phyloP scores from a whole-genome alignment of 2,888 invertebrate genomes.

The Cephus pulcher region DNA sequence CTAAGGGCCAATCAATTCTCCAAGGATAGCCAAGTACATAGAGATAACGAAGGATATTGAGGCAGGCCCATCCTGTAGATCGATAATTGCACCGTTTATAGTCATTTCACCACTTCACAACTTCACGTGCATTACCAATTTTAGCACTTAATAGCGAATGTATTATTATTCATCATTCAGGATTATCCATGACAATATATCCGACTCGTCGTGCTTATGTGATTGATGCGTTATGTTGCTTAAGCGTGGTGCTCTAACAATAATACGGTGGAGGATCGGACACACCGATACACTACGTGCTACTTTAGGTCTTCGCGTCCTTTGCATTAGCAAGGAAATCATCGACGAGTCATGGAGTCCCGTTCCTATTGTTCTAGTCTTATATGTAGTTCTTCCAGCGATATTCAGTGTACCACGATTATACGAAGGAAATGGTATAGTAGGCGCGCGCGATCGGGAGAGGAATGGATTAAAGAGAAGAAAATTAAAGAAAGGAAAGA shows the following conservation, averaged over 20 bases:
- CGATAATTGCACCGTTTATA: slow-evolving; percentile 1
- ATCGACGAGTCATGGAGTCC: not conserved
- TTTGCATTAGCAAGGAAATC: not conserved
- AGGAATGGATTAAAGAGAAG: not conserved
- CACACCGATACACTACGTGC: slow-evolving; percentile 22
- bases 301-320: not conserved
- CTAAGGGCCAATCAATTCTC: too few relatives aligned
- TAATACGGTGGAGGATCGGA: slow-evolving; percentile 45
- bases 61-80: slow-evolving; percentile 5
- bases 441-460: not conserved
- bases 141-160: slow-evolving; percentile 26
- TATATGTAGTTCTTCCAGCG: not conserved
- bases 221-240: slow-evolving; percentile 50
- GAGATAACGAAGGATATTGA: not conserved
- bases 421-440: not conserved
- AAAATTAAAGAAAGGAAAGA: not conserved
- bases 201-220: slow-evolving; percentile 38
- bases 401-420: not conserved
- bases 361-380: not conserved
- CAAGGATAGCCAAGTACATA: too few relatives aligned
- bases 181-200: not conserved
- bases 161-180: not conserved
- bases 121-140: slow-evolving; percentile 33
- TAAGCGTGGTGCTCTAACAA: slow-evolving; percentile 53
- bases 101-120: slow-evolving; percentile 4